phyloP scores from a whole-genome alignment of 2,113 vertebrate genomes.

The Mesembrinibis cayennensis region DNA sequence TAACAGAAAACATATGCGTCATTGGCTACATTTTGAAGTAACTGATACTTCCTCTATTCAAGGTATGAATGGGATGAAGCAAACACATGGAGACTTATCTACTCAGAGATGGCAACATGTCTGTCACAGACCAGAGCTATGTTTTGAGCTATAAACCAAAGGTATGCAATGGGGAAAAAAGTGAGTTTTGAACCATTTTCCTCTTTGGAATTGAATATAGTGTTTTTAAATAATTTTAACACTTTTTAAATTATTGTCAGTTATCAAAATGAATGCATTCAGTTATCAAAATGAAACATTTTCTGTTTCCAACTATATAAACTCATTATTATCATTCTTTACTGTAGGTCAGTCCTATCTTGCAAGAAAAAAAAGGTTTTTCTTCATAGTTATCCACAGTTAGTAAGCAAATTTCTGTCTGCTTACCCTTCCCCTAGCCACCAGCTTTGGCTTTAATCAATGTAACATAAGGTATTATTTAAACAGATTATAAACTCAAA shows the following conservation, averaged over 20 bases:
- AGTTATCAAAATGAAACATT: neutral
- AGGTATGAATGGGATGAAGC: neutral
- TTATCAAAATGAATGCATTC: neutral
- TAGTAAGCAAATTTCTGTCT: neutral
- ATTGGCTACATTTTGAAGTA: neutral
- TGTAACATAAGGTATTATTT: neutral
- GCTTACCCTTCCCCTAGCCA: neutral
- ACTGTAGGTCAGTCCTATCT: fast-evolving
- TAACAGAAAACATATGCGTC: neutral
- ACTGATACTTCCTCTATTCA: neutral
- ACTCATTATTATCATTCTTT: neutral
- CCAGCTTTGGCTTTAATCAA: neutral
- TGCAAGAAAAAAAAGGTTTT: neutral
- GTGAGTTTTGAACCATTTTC: neutral
- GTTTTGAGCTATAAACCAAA: neutral
- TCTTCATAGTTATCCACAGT: neutral
- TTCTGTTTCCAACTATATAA: neutral
- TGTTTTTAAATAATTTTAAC: neutral
- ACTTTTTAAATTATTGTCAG: neutral
- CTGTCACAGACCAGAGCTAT: neutral
- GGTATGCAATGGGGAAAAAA: fast-evolving
- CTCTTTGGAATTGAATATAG: neutral
- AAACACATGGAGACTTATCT: fast-evolving
- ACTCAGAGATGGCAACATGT: neutral
- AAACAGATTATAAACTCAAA: neutral